These are phyloP conservation scores for Telenomus remus DNA, from an alignment of 1,140 invertebrate species.

Conservation along the genomic window DNA sequence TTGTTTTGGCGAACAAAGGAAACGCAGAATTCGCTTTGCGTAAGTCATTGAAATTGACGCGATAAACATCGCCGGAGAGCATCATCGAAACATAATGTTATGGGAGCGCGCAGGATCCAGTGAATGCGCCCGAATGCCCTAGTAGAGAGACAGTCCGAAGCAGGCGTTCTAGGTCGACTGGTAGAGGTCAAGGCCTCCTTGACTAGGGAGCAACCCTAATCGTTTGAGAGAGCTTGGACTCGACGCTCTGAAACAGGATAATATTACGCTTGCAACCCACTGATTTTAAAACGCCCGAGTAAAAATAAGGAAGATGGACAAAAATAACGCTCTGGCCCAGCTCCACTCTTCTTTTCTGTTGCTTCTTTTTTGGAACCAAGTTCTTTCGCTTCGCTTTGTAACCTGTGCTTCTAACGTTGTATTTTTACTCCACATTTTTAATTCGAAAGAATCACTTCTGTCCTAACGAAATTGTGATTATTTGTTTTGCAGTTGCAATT, in stretches of 20 bases:
- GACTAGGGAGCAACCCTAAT: conserved; percentile 61
- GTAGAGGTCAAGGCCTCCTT: conserved; percentile 71
- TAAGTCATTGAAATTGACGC: conserved; percentile 40
- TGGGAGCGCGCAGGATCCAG: conserved; percentile 41
- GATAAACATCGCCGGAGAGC: conserved; percentile 1
- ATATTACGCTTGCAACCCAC: conserved; percentile 58
- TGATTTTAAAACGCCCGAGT: conserved; percentile 44
- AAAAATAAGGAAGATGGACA: conserved; percentile 39
- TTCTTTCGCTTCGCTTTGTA: no score
- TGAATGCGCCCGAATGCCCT: conserved; percentile 44
- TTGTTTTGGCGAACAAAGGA: conserved; percentile 33
- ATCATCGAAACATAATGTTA: conserved; percentile 55
- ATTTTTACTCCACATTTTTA: no score
- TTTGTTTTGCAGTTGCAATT: no score
- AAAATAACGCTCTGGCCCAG: conserved; percentile 15
- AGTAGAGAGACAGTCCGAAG: conserved; percentile 59
- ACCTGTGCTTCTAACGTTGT: no score
- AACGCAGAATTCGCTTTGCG: no score
- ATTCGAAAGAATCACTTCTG: no score
- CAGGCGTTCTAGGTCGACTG: conserved; percentile 70
- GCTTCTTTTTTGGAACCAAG: background rate
- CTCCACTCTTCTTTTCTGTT: conserved; percentile 7
- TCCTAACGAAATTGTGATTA: no score
- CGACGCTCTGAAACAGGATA: conserved; percentile 50
- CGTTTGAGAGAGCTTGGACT: conserved; percentile 50